phyloP scores from a whole-genome alignment of 2,113 vertebrate species.

The Macquaria ambigua region DNA sequence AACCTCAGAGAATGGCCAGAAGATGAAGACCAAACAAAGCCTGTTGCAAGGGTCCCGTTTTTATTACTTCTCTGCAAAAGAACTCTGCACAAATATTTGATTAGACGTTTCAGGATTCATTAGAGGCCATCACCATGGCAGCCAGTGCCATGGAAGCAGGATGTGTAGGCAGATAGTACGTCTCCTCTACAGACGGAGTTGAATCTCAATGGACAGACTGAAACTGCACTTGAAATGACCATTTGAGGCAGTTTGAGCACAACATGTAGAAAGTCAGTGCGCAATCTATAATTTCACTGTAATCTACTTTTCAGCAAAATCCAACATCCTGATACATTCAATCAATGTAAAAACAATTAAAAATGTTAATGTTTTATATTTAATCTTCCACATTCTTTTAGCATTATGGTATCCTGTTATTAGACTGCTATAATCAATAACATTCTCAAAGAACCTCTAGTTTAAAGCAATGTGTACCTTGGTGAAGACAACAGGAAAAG shows the following conservation, averaged over 20 bases:
- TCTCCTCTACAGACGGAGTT: neutral
- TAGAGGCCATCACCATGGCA: conserved; percentile 57
- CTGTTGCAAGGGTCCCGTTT: conserved; percentile 32
- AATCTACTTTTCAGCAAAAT: neutral
- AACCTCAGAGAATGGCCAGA: conserved; percentile 33
- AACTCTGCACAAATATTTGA: conserved; percentile 66
- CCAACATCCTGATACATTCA: neutral
- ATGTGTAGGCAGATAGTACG: neutral
- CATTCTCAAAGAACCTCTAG: neutral
- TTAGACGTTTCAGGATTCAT: conserved; percentile 45
- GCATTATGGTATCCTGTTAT: neutral
- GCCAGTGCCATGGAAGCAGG: conserved; percentile 29
- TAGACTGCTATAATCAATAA: neutral
- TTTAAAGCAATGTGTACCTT: neutral
- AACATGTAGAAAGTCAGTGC: neutral
- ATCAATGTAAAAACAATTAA: neutral
- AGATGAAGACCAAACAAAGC: conserved; percentile 62
- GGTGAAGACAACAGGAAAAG: neutral
- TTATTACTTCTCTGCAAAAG: conserved; percentile 56
- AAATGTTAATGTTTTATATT: neutral
- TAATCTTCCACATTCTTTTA: neutral
- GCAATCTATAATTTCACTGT: neutral
- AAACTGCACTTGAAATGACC: neutral
- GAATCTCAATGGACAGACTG: neutral
- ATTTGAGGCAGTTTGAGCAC: neutral